Percentiles rank a stretch among this genome's conserved stretches.
These are phyloP conservation scores for Trissonchulus latispiculum DNA, from an alignment of 2,888 invertebrate genomes.

Conservation along the genomic window DNA sequence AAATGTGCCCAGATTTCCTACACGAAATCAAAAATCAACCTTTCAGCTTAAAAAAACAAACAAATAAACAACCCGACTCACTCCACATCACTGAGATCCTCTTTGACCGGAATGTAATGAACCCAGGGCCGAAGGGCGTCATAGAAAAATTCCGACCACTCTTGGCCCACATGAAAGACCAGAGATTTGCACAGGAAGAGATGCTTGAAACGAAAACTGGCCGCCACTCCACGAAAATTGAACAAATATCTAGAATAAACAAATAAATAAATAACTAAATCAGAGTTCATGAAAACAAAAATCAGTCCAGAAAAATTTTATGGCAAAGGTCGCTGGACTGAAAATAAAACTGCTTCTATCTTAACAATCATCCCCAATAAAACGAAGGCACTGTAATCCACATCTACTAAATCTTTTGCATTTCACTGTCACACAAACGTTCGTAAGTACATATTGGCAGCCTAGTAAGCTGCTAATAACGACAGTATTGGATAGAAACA, in stretches of 20 bases:
- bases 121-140: constrained; percentile 80
- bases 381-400: too few relatives aligned
- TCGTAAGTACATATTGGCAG: too few relatives aligned
- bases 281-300: too few relatives aligned
- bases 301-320: too few relatives aligned
- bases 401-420: too few relatives aligned
- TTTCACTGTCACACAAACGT: too few relatives aligned
- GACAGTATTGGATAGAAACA: too few relatives aligned
- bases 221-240: constrained; percentile 92
- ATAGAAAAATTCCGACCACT: constrained; percentile 93
- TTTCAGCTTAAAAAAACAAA: background rate
- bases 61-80: constrained; percentile 36
- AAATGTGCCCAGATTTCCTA: constrained; percentile 1
- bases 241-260: constrained; percentile 74
- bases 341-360: too few relatives aligned
- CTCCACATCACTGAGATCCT: constrained; percentile 61
- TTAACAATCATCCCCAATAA: too few relatives aligned
- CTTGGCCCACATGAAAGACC: constrained; percentile 83
- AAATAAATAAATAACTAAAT: too few relatives aligned
- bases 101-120: constrained; percentile 78
- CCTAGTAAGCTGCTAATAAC: too few relatives aligned
- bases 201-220: constrained; percentile 92
- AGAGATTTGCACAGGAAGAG: constrained; percentile 81
- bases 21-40: background rate
- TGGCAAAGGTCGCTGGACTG: too few relatives aligned